These are phyloP conservation scores for Centropristis striata DNA, from an alignment of 2,113 vertebrate genomes.

Conservation along the genomic window DNA sequence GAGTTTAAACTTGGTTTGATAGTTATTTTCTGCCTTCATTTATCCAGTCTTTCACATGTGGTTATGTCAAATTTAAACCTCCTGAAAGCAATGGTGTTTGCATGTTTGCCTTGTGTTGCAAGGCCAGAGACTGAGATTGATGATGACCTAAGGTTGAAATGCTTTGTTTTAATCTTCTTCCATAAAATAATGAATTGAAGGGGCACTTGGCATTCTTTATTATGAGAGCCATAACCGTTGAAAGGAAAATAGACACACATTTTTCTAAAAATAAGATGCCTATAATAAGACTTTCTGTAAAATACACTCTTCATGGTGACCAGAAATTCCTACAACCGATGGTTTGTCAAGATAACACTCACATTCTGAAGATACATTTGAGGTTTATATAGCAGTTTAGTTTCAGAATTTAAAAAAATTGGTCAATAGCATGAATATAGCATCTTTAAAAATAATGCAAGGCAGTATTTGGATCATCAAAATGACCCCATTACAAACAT, in stretches of 20 bases:
- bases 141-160: not conserved
- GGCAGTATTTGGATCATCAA: not conserved
- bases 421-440: slow-evolving; percentile 9
- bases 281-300: not conserved
- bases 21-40: not conserved
- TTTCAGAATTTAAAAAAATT: slow-evolving; percentile 5
- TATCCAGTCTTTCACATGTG: not conserved
- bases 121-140: slow-evolving; percentile 10
- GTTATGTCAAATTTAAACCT: not conserved
- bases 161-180: not conserved
- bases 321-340: not conserved
- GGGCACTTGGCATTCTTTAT: no score
- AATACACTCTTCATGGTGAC: not conserved
- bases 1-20: not conserved
- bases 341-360: not conserved
- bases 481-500: not conserved
- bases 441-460: slow-evolving; percentile 6
- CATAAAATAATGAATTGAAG: not conserved
- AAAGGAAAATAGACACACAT: not conserved
- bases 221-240: not conserved
- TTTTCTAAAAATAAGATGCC: not conserved
- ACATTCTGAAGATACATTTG: not conserved
- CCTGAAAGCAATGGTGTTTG: not conserved
- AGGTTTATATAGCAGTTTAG: slow-evolving; percentile 1
- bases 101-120: not conserved